phyloP scores from a whole-genome alignment of 1,140 invertebrate genomes.

The Luehdorfia chinensis region DNA sequence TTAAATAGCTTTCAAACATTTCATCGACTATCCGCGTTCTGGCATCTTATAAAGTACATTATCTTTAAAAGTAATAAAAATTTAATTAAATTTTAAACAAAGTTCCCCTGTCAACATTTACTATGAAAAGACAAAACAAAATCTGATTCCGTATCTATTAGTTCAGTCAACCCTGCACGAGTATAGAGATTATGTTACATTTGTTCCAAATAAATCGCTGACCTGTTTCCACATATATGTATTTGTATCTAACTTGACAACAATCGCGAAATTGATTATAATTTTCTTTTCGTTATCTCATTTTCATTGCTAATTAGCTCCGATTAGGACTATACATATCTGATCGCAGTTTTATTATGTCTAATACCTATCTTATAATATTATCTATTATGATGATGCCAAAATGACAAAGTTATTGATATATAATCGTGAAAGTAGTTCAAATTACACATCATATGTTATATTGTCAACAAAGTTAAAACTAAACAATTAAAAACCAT shows the following conservation, averaged over 20 bases:
- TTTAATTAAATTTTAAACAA: no score
- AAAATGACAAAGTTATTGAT: no score
- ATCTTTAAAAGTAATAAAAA: no score
- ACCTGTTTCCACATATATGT: conserved; percentile 5
- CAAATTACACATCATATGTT: no score
- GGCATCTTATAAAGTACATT: no score
- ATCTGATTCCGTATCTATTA: conserved; percentile 1
- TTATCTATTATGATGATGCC: neutral
- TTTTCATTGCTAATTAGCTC: conserved; percentile 5
- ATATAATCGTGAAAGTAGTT: no score
- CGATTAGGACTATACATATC: neutral
- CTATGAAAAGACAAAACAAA: conserved; percentile 6
- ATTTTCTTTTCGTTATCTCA: conserved; percentile 11
- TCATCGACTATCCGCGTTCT: no score
- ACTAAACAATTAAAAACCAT: neutral
- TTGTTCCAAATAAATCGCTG: conserved; percentile 33
- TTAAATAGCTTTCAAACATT: no score
- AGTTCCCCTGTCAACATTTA: no score
- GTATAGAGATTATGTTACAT: conserved; percentile 23
- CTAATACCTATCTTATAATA: neutral
- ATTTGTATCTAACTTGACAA: neutral
- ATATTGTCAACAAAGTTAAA: neutral
- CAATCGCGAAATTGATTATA: conserved; percentile 3
- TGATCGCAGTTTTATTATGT: neutral
- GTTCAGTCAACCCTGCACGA: conserved; percentile 45